Evolutionary conservation across 2,888 invertebrate species (phyloP), one percentile per base, ranked within the genome.

Genomic region (Nebria salina): DNA sequence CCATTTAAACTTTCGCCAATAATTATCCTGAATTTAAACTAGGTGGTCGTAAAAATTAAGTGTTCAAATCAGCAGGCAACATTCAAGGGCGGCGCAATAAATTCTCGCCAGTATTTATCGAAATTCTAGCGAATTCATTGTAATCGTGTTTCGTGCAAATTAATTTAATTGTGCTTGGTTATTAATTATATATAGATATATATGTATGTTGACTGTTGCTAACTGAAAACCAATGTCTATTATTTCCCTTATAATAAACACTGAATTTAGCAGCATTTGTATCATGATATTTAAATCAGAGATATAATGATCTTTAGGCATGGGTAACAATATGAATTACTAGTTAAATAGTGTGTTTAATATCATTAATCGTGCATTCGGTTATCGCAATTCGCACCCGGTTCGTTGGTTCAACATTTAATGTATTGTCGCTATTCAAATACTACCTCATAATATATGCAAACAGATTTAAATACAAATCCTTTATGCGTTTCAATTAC

Each of bases 391-490:
- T 77, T 75, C 54, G 8, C 54, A 54, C 54, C 54, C 54, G 54
- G 54, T 54, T 54, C 54, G 54, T 54, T 72, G 72, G 72, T n/a
- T 25, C 15, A 65, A 20, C 20, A 72, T 72, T 77, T 65, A 68
- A 77, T 72, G 65, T 65, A 77, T 77, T 77, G 72, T 77, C 72
- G 68, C 15, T 77, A 77, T 77, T 77, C 72, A 72, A 77, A 77
- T 77, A 65, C 72, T 72, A 77, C 72, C 65, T 72, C 77, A 77
- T 77, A 72, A 77, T 77, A 54, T 43, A 72, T 72, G 77, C 72
- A 72, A 77, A 77, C 77, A 77, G 77, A 77, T 77, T 77, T 77
- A 77, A 77, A 77, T 77, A 77, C 77, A 77, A 77, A 77, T 77
- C 77, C 77, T 77, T 72, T 65, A 77, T 77, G 64, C 72, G 65